Evolutionary conservation across 2,888 invertebrate species (phyloP), one percentile per base, ranked within the genome.

Genomic region (Phoronis australis): DNA sequence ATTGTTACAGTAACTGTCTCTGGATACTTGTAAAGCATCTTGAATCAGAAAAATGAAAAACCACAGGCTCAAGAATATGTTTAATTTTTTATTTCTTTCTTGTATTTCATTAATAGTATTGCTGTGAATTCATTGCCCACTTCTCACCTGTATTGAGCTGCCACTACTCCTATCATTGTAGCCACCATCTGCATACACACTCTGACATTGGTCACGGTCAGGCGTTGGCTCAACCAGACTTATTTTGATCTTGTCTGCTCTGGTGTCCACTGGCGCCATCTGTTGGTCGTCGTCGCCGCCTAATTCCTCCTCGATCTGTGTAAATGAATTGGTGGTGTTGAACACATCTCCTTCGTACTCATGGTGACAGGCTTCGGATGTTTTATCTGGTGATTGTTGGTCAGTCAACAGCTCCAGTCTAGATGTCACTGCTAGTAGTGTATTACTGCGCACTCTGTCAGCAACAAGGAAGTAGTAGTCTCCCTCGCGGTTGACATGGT

Each of bases 391-490:
- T 31, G 31, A 31, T 12, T 31, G 58, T 46, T 54, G 45, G 38
- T 50, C 45, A 25, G 45, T 54, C n/a, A 58, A 52, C 21, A 57
- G 52, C 5, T 45, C 51, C 26, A 72, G 55, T 2, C 65, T 66
- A 9, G 59, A 55, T 45, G 58, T 63, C 20, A 68, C 51, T 9
- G 62, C 67, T n/a, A n/a, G n/a, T n/a, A n/a, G n/a, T n/a, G n/a
- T n/a, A 35, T 60, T 52, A 6, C 64, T 62, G 50, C 15, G 31
- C 9, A 31, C 31, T 39, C 64, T 56, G 48, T 64, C 64, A 27
- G 62, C 54, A 1, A 81, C 78, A 40, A 85, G 71, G 66, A 84
- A 86, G 73, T 85, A 86, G 54, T 81, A 80, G 41, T 79, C 80
- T 1, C 79, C 81, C 55, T 82, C 80, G 66, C 82, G 80, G 24